A percentile compares a stretch with the other conserved stretches of the same genome.
phyloP scores from a whole-genome alignment of 2,113 vertebrate species.

The Gobiocypris rarus region DNA sequence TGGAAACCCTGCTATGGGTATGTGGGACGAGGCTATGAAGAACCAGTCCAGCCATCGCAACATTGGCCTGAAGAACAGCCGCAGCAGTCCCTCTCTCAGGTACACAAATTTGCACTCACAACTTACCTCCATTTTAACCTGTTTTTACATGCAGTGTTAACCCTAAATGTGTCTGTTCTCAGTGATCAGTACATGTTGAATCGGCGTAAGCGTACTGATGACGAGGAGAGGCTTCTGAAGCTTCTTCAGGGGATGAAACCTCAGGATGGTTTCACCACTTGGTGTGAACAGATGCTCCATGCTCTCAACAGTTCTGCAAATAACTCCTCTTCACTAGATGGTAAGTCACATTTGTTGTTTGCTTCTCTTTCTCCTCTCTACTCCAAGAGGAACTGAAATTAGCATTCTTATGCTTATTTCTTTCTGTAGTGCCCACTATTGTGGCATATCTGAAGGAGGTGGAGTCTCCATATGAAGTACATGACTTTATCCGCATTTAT shows the following conservation, averaged over 20 bases:
- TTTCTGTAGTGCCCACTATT: constrained; percentile 73
- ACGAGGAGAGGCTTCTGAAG: constrained; percentile 80
- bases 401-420: neutral
- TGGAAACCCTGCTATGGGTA: constrained; percentile 70
- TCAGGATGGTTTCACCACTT: constrained; percentile 81
- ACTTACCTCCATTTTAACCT: neutral
- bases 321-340: constrained; percentile 61
- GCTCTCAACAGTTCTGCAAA: constrained; percentile 74
- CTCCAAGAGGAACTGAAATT: too few relatives aligned
- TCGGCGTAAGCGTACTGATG: constrained; percentile 78
- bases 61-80: constrained; percentile 79
- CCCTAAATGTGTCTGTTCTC: neutral
- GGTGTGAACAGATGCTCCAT: constrained; percentile 84
- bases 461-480: constrained; percentile 82
- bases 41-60: constrained; percentile 67
- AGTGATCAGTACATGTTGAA: constrained; percentile 64
- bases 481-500: constrained; percentile 81
- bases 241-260: constrained; percentile 78
- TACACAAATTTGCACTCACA: constrained; percentile 42
- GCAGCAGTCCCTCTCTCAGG: constrained; percentile 81
- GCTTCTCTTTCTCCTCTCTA: neutral
- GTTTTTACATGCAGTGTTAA: neutral
- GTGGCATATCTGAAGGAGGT: constrained; percentile 82
- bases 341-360: constrained; percentile 17
- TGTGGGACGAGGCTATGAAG: constrained; percentile 81